A percentile compares a stretch with the other conserved stretches of the same genome.
These are phyloP conservation scores for Platycercus adscitus DNA, from an alignment of 2,113 vertebrate genomes.

Conservation along the genomic window DNA sequence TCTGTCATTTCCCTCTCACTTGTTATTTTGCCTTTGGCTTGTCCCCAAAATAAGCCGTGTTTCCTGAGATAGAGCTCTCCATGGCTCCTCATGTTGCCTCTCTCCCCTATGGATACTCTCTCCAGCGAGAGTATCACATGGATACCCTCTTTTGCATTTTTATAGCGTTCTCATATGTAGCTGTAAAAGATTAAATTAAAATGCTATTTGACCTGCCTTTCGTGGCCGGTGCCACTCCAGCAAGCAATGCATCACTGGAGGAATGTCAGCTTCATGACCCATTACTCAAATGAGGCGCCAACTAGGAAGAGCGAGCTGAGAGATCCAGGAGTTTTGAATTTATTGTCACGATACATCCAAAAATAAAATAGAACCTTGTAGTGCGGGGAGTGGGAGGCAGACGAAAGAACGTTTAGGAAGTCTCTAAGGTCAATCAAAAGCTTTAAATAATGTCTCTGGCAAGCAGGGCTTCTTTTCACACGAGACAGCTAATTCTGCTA, in stretches of 20 bases:
- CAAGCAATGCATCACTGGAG: constrained; percentile 42
- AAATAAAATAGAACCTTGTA: not conserved
- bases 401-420: constrained; percentile 13
- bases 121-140: constrained; percentile 16
- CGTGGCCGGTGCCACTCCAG: constrained; percentile 38
- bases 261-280: constrained; percentile 53
- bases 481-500: not conserved
- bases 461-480: not conserved
- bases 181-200: constrained; percentile 61
- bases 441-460: constrained; percentile 37
- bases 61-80: constrained; percentile 31
- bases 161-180: not conserved
- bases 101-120: not conserved
- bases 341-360: constrained; percentile 16
- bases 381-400: not conserved
- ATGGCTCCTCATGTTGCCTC: not conserved
- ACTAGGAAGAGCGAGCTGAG: constrained; percentile 3
- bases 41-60: constrained; percentile 30
- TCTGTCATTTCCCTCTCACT: not conserved
- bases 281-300: constrained; percentile 55
- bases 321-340: constrained; percentile 40
- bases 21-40: constrained; percentile 35
- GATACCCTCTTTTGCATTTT: constrained; percentile 9
- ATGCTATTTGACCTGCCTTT: constrained; percentile 35
- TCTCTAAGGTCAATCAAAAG: constrained; percentile 25